phyloP scores from a whole-genome alignment of 2,888 invertebrate species.

The Physocephala rufipes region DNA sequence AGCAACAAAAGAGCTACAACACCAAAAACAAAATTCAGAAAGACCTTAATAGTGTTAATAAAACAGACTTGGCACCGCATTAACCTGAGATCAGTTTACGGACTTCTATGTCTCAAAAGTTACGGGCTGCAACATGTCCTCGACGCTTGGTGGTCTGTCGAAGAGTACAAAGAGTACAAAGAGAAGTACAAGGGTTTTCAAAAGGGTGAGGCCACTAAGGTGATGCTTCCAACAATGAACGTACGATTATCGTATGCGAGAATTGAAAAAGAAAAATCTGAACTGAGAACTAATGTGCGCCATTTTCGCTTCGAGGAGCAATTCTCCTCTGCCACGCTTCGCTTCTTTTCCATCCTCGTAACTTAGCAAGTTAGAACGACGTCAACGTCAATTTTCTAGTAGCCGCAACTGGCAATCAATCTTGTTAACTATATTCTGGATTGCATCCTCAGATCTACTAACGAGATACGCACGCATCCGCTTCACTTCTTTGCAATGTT shows the following conservation, averaged over 20 bases:
- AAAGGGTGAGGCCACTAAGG: not conserved
- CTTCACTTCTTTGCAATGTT: not conserved
- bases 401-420: constrained; percentile 48
- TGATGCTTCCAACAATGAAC: not conserved
- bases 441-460: constrained; percentile 27
- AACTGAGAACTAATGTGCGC: constrained; percentile 9
- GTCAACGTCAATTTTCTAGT: constrained; percentile 41
- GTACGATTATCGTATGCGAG: not conserved
- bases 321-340: not conserved
- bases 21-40: not conserved
- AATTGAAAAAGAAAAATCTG: not conserved
- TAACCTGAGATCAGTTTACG: constrained; percentile 18
- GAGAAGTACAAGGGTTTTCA: no score
- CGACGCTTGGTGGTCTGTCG: not conserved
- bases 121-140: constrained; percentile 21
- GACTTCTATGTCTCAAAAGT: constrained; percentile 34
- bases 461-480: constrained; percentile 36
- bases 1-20: constrained; percentile 20
- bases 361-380: constrained; percentile 22
- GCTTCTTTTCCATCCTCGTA: not conserved
- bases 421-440: constrained; percentile 51
- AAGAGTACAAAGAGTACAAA: not conserved
- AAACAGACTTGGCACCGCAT: constrained; percentile 18
- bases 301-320: constrained; percentile 10
- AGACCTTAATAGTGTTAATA: no score